phyloP scores from a whole-genome alignment of 2,888 invertebrate genomes.

The Conomelus anceps region DNA sequence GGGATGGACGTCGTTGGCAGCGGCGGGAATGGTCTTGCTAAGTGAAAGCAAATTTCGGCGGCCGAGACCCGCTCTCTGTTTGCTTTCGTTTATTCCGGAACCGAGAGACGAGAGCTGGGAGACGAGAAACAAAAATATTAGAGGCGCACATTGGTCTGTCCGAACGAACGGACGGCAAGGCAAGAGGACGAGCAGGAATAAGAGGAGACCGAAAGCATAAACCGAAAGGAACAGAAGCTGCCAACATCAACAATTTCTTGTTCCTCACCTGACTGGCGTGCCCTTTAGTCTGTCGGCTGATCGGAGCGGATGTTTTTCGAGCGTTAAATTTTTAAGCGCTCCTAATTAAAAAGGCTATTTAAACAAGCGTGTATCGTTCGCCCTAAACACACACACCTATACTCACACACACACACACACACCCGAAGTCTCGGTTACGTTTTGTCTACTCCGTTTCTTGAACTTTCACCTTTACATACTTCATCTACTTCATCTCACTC shows the following conservation, averaged over 20 bases:
- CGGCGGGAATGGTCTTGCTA: neutral
- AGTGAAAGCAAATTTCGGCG: slow-evolving; percentile 9
- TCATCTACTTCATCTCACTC: neutral
- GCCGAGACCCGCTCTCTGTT: neutral
- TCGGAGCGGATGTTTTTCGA: slow-evolving; percentile 40
- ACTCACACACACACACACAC: neutral
- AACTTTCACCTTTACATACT: neutral
- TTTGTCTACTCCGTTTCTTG: neutral
- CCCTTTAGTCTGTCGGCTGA: slow-evolving; percentile 14
- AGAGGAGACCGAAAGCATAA: neutral
- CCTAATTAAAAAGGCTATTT: slow-evolving; percentile 47
- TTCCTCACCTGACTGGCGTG: neutral
- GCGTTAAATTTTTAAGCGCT: slow-evolving; percentile 45
- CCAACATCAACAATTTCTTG: slow-evolving; percentile 10
- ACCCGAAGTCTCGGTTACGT: neutral
- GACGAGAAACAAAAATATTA: slow-evolving; percentile 13
- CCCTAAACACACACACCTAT: too few relatives aligned
- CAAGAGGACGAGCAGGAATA: neutral
- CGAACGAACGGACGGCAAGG: neutral
- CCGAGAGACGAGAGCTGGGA: neutral
- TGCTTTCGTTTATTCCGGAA: slow-evolving; percentile 9
- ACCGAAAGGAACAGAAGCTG: neutral
- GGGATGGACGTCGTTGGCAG: too few relatives aligned
- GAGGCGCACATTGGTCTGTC: neutral
- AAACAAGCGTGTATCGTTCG: slow-evolving; percentile 39